Percentiles rank a stretch among this genome's conserved stretches.
Conservation (phyloP, 2,113 vertebrate genomes). For the Daubentonia madagascariensis region DNA sequence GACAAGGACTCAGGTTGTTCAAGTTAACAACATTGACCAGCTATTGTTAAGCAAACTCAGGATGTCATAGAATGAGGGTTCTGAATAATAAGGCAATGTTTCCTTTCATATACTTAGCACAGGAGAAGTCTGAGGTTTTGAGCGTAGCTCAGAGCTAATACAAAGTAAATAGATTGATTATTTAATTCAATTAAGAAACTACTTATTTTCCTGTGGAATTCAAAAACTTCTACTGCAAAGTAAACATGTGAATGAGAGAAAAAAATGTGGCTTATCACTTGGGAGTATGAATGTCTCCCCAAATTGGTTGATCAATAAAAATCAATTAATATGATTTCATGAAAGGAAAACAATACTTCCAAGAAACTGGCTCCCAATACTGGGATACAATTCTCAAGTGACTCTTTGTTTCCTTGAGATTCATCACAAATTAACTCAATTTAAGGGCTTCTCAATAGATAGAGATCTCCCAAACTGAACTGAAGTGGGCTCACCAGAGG, state of each 20-base stretch:
- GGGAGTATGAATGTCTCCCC: neutral
- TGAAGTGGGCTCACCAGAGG: neutral
- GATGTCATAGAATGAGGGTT: neutral
- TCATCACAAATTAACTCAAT: neutral
- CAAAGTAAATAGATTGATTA: constrained; percentile 28
- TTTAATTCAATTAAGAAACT: constrained; percentile 42
- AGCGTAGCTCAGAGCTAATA: neutral
- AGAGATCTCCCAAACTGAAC: neutral
- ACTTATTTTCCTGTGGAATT: neutral
- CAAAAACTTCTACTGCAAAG: constrained; percentile 27
- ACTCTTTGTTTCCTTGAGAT: neutral
- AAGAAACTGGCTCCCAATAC: neutral
- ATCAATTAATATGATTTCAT: constrained; percentile 27
- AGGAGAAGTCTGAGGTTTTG: neutral
- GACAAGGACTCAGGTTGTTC: neutral
- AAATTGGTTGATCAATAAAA: neutral
- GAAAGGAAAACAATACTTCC: neutral
- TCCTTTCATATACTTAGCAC: neutral
- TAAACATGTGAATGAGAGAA: neutral
- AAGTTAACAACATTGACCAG: neutral
- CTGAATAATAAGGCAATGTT: neutral
- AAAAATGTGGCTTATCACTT: neutral
- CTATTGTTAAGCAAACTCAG: neutral
- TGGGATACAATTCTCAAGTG: neutral
- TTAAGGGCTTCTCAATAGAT: neutral